A percentile compares a stretch with the other conserved stretches of the same genome.
phyloP scores from a whole-genome alignment of 2,113 vertebrate species.

The Apodemus speciosus region DNA sequence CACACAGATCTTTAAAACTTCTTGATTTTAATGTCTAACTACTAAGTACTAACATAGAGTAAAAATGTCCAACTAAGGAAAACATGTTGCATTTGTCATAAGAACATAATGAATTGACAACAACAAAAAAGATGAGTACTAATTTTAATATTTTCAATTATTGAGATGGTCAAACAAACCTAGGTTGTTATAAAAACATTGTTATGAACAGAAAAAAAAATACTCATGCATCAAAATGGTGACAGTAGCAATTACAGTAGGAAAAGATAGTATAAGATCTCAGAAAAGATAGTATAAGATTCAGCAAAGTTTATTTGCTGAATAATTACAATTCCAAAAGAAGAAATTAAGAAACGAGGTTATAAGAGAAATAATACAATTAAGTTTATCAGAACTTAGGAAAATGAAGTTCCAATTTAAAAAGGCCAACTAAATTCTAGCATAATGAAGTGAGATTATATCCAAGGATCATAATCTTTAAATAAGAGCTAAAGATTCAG shows the following conservation, averaged over 20 bases:
- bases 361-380: not conserved
- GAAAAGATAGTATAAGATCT: not conserved
- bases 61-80: not conserved
- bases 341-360: not conserved
- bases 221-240: not conserved
- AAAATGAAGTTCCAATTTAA: not conserved
- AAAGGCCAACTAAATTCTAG: slow-evolving; percentile 15
- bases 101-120: not conserved
- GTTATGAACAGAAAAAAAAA: slow-evolving; percentile 26
- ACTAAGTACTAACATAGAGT: not conserved
- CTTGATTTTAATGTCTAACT: not conserved
- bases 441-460: not conserved
- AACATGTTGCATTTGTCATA: not conserved
- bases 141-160: not conserved
- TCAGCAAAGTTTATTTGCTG: not conserved
- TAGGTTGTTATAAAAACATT: not conserved
- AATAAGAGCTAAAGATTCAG: not conserved
- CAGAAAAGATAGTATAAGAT: not conserved
- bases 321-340: not conserved
- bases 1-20: not conserved
- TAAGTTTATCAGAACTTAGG: not conserved
- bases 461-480: not conserved
- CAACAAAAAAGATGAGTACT: not conserved
- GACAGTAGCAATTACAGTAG: not conserved
- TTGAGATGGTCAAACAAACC: not conserved